Percentiles rank a stretch among this genome's conserved stretches.
Evolutionary conservation across 2,797 vertebrate genomes (phyloP).

Genomic region (Todus mexicanus): DNA sequence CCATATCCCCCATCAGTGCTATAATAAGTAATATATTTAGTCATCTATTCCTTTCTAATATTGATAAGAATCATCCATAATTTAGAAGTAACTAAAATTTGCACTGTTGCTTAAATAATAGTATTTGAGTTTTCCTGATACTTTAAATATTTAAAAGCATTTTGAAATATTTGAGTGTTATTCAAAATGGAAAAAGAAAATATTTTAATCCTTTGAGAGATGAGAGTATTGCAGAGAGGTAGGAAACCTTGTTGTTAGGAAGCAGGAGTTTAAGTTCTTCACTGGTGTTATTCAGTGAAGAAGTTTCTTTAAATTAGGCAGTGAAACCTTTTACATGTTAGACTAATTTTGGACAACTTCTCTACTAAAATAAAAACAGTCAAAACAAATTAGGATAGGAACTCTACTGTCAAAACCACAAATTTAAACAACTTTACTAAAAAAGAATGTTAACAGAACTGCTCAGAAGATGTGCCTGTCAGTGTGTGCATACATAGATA

Average conservation of each 20-base stretch:
- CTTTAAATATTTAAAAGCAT: background rate
- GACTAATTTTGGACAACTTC: background rate
- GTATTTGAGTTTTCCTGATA: background rate
- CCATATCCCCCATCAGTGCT: background rate
- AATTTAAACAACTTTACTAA: background rate
- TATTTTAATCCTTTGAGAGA: background rate
- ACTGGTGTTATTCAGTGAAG: background rate
- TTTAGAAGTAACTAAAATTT: background rate
- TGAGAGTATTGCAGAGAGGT: background rate
- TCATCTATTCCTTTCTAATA: background rate
- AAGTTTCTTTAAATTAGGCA: background rate
- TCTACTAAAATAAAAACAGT: background rate
- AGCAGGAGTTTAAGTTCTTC: background rate
- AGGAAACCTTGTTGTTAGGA: background rate
- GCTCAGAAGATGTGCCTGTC: background rate
- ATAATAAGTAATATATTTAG: background rate
- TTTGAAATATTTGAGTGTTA: background rate
- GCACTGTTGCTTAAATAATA: background rate
- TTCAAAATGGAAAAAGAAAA: background rate
- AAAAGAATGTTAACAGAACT: background rate
- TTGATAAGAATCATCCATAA: background rate
- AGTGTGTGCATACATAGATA: background rate
- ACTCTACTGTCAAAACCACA: background rate
- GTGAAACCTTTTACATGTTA: background rate
- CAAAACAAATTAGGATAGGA: background rate